These are phyloP conservation scores for Callinectes sapidus DNA, from an alignment of 2,888 invertebrate species.

Conservation along the genomic window DNA sequence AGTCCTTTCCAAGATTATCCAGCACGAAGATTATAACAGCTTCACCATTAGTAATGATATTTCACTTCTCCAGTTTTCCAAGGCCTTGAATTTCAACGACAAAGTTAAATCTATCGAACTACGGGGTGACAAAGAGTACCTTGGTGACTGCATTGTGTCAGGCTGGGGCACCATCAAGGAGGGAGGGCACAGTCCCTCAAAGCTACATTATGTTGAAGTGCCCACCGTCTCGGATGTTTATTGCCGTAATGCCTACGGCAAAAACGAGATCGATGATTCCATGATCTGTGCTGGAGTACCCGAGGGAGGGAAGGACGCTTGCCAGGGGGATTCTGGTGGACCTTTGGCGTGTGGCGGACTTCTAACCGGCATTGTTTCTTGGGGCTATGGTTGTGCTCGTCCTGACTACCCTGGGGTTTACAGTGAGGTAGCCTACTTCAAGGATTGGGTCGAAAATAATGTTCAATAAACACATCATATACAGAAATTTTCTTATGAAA, in stretches of 20 bases:
- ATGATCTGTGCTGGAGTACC: slow-evolving; percentile 70
- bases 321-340: slow-evolving; percentile 68
- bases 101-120: slow-evolving; percentile 41
- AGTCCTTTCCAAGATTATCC: slow-evolving; percentile 44
- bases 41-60: slow-evolving; percentile 60
- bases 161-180: slow-evolving; percentile 67
- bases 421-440: slow-evolving; percentile 73
- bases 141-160: slow-evolving; percentile 59
- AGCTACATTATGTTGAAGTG: slow-evolving; percentile 61
- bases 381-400: slow-evolving; percentile 67
- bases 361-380: slow-evolving; percentile 68
- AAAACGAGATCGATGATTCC: slow-evolving; percentile 53
- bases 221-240: slow-evolving; percentile 64
- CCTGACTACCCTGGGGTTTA: slow-evolving; percentile 68
- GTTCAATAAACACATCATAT: not conserved
- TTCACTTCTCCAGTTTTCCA: slow-evolving; percentile 50
- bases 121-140: slow-evolving; percentile 44
- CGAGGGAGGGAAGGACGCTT: slow-evolving; percentile 64
- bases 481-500: not conserved
- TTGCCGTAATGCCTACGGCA: slow-evolving; percentile 57
- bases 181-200: slow-evolving; percentile 57
- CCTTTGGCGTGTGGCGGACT: slow-evolving; percentile 57
- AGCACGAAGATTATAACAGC: slow-evolving; percentile 54
- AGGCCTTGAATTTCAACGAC: slow-evolving; percentile 50
- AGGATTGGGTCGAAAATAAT: slow-evolving; percentile 72